Base-by-base conservation (phyloP, 2,113 vertebrate species). In the Alaudala cheleensis region DNA sequence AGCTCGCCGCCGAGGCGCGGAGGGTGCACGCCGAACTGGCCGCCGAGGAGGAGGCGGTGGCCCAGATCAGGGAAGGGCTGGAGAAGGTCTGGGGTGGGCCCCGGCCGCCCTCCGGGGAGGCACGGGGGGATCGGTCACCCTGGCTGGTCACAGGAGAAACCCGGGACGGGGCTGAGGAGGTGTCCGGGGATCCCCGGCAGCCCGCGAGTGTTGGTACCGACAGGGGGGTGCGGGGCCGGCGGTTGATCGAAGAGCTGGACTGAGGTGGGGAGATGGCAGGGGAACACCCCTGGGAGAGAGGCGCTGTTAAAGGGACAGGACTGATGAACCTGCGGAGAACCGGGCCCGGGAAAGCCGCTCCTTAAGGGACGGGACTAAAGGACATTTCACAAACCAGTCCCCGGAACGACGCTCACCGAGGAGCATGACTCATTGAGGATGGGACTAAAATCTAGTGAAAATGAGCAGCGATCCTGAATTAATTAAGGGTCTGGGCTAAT, bases 341-440 rank as follows among this genome's bases (percentile, higher is more conserved):
- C 45, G 6, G 25, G 15, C 4, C 4, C 3, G 2, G 28, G n/a
- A 45, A 26, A 14, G n/a, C 9, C 0, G 6, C 65, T 50, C 5
- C 0, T 28, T 24, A 12, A 18, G 19, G 53, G 19, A 25, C 1
- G 0, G 26, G 33, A 45, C 33, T 54, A 14, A 39, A 17, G 40
- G 39, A 39, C 11, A 47, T 45, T 12, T 20, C 20, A 19, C 17
- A 47, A 22, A 19, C 12, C 50, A 5, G 34, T 12, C 18, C 18
- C 18, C 7, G 49, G 18, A 37, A 13, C 5, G 14, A 49, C 1
- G 4, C 9, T 31, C 33, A 9, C 4, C 21, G 5, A 50, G 37
- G 21, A 53, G 8, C 8, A 11, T 39, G 12, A 34, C 45, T 57
- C 16, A 6, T 10, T 25, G 29, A 6, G 19, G 22, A 70, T 1